phyloP scores from a whole-genome alignment of 2,797 vertebrate species.

The Anolis apletophallus region DNA sequence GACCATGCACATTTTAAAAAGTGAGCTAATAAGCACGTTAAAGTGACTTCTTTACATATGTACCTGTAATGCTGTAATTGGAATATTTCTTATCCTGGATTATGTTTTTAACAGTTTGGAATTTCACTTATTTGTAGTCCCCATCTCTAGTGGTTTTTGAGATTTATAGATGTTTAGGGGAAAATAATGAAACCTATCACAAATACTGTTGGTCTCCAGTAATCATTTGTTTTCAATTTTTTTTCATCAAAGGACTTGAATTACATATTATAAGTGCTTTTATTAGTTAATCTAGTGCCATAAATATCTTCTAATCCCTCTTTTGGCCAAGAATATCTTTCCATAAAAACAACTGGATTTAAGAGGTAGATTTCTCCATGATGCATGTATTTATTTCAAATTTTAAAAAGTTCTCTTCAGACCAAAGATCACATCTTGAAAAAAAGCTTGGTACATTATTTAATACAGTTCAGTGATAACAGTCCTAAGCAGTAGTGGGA shows the following conservation, averaged over 20 bases:
- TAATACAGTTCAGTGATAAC: constrained; percentile 70
- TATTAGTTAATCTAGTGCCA: constrained; percentile 52
- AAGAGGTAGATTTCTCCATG: constrained; percentile 84
- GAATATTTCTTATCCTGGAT: constrained; percentile 61
- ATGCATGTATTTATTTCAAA: constrained; percentile 79
- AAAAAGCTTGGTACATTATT: constrained; percentile 66
- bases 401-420: constrained; percentile 68
- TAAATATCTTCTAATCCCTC: constrained; percentile 33
- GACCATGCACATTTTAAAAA: constrained; percentile 76
- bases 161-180: constrained; percentile 47
- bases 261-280: constrained; percentile 57
- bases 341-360: constrained; percentile 76
- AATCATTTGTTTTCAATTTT: constrained; percentile 33
- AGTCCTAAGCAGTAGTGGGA: constrained; percentile 67
- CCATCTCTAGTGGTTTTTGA: constrained; percentile 63
- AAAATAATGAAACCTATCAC: constrained; percentile 43
- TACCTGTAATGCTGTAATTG: constrained; percentile 66
- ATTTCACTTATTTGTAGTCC: constrained; percentile 70
- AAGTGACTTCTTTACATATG: constrained; percentile 66
- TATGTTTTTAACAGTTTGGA: constrained; percentile 56
- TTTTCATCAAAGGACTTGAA: constrained; percentile 39
- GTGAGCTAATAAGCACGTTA: constrained; percentile 72
- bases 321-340: constrained; percentile 70
- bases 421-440: constrained; percentile 73
- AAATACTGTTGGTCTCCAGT: constrained; percentile 49